These are phyloP conservation scores for Otolemur garnettii DNA, from an alignment of 2,113 vertebrate species.

Conservation along the genomic window DNA sequence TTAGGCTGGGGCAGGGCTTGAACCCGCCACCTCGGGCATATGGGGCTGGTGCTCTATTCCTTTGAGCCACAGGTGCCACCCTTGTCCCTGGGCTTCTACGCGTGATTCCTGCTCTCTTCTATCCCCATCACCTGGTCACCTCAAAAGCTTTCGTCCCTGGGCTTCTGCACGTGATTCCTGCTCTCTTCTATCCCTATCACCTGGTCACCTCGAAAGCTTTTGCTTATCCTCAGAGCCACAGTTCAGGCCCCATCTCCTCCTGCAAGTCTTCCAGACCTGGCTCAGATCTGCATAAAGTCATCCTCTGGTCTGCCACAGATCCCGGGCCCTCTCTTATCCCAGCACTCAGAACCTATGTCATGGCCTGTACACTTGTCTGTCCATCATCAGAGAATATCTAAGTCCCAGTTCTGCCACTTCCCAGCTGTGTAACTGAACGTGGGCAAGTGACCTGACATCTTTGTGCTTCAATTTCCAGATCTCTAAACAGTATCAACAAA, in stretches of 20 bases:
- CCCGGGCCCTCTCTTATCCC: not conserved
- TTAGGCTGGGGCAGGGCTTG: too few species aligned
- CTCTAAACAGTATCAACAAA: not conserved
- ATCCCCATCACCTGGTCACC: too few species aligned
- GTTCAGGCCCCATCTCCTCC: not conserved
- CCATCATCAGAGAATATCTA: not conserved
- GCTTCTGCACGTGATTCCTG: not conserved
- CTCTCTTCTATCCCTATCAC: not conserved
- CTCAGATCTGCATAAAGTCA: not conserved
- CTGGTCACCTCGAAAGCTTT: not conserved
- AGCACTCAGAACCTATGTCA: not conserved
- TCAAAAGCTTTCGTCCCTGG: too few species aligned
- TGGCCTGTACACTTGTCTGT: not conserved
- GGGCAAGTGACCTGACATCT: too few species aligned
- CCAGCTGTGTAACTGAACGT: too few species aligned
- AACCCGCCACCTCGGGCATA: too few species aligned
- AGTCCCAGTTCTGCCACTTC: too few species aligned
- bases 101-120: too few species aligned
- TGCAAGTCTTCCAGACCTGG: not conserved
- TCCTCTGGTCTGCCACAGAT: not conserved
- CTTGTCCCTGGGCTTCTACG: too few species aligned
- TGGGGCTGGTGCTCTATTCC: too few species aligned
- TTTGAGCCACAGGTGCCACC: too few species aligned
- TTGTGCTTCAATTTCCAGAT: not conserved
- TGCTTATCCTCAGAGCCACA: not conserved